Percentiles rank a stretch among this genome's conserved stretches.
These are phyloP conservation scores for Conchocele bisecta DNA, from an alignment of 2,888 invertebrate genomes.

Conservation along the genomic window DNA sequence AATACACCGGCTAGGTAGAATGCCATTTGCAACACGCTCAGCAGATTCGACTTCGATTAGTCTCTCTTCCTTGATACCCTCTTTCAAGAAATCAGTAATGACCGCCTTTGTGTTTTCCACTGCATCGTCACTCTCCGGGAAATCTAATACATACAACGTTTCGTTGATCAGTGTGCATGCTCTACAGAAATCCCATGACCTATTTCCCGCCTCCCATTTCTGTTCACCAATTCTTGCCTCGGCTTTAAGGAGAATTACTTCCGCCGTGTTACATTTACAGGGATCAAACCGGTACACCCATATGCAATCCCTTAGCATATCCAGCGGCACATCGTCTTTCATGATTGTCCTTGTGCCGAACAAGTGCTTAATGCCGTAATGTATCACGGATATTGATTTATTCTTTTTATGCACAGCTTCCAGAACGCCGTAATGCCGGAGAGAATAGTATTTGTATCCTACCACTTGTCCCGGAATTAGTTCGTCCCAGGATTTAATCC, in stretches of 20 bases:
- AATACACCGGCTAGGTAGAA: too few relatives aligned
- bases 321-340: constrained; percentile 24
- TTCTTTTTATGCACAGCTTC: constrained; percentile 8
- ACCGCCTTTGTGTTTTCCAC: too few relatives aligned
- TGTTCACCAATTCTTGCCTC: constrained; percentile 6
- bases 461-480: constrained; percentile 34
- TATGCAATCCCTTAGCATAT: constrained; percentile 10
- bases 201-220: constrained; percentile 10
- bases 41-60: too few relatives aligned
- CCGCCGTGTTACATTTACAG: constrained; percentile 7
- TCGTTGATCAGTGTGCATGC: too few relatives aligned
- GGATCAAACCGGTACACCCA: constrained; percentile 20
- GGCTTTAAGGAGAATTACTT: constrained; percentile 15
- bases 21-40: too few relatives aligned
- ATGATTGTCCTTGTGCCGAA: constrained; percentile 40
- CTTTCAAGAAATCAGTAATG: too few relatives aligned
- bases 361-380: constrained; percentile 34
- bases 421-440: constrained; percentile 37
- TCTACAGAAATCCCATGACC: constrained; percentile 22
- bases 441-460: constrained; percentile 27
- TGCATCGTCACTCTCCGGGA: too few relatives aligned
- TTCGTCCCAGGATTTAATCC: constrained; percentile 25
- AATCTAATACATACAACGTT: too few relatives aligned
- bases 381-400: constrained; percentile 36
- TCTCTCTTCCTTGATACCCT: too few relatives aligned